A percentile compares a stretch with the other conserved stretches of the same genome.
phyloP scores from a whole-genome alignment of 2,113 vertebrate species.

The Epinephelus moara region DNA sequence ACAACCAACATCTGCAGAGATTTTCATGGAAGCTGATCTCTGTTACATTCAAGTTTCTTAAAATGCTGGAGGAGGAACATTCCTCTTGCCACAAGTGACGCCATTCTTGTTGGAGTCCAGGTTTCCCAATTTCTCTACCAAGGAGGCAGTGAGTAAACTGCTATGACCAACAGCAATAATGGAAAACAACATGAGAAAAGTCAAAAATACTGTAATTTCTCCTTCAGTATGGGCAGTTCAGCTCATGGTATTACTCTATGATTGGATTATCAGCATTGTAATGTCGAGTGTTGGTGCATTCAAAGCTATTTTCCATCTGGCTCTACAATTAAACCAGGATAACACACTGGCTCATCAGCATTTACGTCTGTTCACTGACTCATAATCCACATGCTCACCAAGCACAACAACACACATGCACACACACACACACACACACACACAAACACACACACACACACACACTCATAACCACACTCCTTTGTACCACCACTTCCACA shows the following conservation, averaged over 20 bases:
- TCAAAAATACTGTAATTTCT: not conserved
- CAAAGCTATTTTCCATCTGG: conserved; percentile 27
- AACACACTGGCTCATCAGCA: conserved; percentile 5
- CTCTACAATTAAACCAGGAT: conserved; percentile 13
- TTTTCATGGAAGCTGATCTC: not conserved
- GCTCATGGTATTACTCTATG: too few species aligned
- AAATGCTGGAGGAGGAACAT: not conserved
- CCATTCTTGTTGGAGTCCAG: not conserved
- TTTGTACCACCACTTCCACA: not conserved
- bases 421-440: not conserved
- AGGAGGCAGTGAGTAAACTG: not conserved
- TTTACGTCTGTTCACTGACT: not conserved
- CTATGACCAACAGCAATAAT: not conserved
- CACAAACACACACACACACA: not conserved
- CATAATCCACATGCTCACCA: conserved; percentile 14
- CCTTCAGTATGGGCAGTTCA: not conserved
- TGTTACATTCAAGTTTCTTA: not conserved
- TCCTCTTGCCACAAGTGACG: not conserved
- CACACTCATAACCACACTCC: not conserved
- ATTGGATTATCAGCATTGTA: not conserved
- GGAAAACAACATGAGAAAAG: not conserved
- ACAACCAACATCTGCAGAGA: not conserved
- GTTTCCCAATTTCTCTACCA: not conserved
- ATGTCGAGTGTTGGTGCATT: not conserved
- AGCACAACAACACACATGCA: not conserved